Conservation (phyloP, 2,113 vertebrate species). For the Desmodus rotundus region DNA sequence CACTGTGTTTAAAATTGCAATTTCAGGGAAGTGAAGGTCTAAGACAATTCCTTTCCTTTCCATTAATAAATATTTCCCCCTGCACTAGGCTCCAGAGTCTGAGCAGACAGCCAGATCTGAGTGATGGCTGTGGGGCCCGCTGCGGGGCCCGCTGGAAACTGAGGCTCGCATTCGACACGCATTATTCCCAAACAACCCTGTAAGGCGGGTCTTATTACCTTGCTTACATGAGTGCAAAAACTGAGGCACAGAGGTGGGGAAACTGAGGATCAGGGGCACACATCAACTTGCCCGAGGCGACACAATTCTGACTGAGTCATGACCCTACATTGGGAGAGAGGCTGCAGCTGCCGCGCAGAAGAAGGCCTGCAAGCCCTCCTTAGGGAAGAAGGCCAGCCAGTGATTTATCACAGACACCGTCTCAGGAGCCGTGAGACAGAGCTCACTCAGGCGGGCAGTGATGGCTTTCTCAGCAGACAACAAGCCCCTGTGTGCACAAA, state of each 20-base stretch:
- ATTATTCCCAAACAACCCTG: not conserved
- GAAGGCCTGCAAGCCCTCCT: not conserved
- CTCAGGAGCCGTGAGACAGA: not conserved
- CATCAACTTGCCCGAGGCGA: not conserved
- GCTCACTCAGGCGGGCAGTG: not conserved
- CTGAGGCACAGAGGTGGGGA: not conserved
- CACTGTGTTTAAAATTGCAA: not conserved
- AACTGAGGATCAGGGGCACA: not conserved
- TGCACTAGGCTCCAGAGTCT: accelerated
- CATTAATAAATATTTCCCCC: not conserved
- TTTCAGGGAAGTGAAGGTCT: not conserved
- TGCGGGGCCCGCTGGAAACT: too few relatives aligned
- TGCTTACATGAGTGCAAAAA: accelerated
- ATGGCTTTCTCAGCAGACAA: slow-evolving; percentile 40
- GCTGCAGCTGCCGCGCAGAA: not conserved
- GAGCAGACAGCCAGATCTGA: not conserved
- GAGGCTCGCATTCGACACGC: accelerated
- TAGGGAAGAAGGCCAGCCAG: not conserved
- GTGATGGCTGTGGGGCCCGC: accelerated
- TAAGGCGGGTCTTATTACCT: not conserved
- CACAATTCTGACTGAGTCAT: not conserved
- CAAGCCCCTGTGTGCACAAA: not conserved
- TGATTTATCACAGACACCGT: not conserved
- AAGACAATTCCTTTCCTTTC: not conserved
- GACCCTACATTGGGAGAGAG: accelerated